Conservation (phyloP, 1,140 invertebrate genomes). For the Drosophila cardini region DNA sequence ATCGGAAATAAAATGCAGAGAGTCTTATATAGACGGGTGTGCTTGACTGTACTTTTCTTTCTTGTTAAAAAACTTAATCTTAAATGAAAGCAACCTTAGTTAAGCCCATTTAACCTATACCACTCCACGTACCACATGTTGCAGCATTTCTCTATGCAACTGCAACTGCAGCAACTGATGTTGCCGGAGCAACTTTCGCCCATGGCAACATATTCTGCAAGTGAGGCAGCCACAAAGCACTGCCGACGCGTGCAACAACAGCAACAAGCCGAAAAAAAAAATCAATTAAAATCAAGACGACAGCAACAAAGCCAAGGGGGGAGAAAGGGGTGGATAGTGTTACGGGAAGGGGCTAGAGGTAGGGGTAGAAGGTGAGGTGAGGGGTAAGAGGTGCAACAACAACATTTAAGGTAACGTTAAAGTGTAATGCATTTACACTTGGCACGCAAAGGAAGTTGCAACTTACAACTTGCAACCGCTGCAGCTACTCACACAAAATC, state of each 20-base stretch:
- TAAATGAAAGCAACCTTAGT: slow-evolving; percentile 5
- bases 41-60: too few relatives aligned
- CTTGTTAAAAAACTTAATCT: not conserved
- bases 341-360: too few relatives aligned
- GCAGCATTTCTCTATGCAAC: not conserved
- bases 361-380: not conserved
- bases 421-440: slow-evolving; percentile 81
- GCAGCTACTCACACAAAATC: slow-evolving; percentile 32
- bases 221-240: slow-evolving; percentile 45
- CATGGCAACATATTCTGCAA: slow-evolving; percentile 44
- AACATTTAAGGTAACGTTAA: slow-evolving; percentile 75
- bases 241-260: slow-evolving; percentile 58
- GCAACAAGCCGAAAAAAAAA: slow-evolving; percentile 59
- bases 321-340: slow-evolving; percentile 5
- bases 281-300: slow-evolving; percentile 82
- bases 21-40: too few relatives aligned
- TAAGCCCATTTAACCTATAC: not conserved
- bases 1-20: too few relatives aligned
- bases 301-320: slow-evolving; percentile 44
- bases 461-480: slow-evolving; percentile 55
- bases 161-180: not conserved
- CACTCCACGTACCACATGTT: not conserved
- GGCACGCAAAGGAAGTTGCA: slow-evolving; percentile 81
- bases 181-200: slow-evolving; percentile 58
- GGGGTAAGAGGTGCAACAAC: not conserved